A percentile compares a stretch with the other conserved stretches of the same genome.
phyloP scores from a whole-genome alignment of 1,140 invertebrate genomes.

The Pteromalus puparum region DNA sequence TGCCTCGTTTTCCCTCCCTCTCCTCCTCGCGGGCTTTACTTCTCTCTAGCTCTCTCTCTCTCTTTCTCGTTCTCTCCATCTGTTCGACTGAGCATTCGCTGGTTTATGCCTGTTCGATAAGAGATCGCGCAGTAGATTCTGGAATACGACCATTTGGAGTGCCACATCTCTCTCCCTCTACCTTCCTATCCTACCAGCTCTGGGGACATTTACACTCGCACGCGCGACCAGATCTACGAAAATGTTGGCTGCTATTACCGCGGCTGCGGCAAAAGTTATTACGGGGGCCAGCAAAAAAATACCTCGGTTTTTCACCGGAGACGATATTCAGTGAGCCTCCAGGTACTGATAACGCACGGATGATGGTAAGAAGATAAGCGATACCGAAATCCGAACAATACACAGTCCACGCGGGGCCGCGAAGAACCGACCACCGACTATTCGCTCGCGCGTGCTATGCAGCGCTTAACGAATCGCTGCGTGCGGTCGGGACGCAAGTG shows the following conservation, averaged over 20 bases:
- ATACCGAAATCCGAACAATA: background rate
- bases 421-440: background rate
- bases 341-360: too few species aligned
- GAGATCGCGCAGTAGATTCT: background rate
- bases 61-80: background rate
- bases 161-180: background rate
- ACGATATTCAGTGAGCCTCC: too few species aligned
- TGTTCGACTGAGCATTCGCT: background rate
- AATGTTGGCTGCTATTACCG: too few species aligned
- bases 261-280: too few species aligned
- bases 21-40: too few species aligned
- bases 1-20: too few species aligned
- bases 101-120: background rate
- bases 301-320: too few species aligned
- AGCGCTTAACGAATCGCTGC: background rate
- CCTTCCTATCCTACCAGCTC: slow-evolving; percentile 33
- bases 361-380: too few species aligned
- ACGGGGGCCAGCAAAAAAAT: too few species aligned
- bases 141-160: background rate
- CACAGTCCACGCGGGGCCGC: background rate
- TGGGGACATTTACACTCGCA: too few species aligned
- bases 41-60: background rate
- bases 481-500: background rate
- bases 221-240: too few species aligned
- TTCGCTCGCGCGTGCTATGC: background rate